A percentile compares a stretch with the other conserved stretches of the same genome.
Conservation (phyloP, 2,113 vertebrate genomes). For the Microtus pennsylvanicus region DNA sequence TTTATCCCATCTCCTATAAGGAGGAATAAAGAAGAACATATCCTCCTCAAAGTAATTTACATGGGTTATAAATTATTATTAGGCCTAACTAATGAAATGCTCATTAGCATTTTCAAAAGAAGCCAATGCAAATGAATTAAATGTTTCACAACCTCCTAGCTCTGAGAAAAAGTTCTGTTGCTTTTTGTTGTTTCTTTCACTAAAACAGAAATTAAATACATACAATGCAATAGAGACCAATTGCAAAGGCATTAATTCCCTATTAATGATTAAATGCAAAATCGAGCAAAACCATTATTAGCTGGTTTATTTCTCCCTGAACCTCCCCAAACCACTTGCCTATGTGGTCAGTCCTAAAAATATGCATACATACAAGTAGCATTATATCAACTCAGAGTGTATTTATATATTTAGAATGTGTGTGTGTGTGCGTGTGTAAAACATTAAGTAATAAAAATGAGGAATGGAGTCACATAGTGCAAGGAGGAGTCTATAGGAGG, state of each 20-base stretch:
- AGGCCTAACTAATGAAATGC: neutral
- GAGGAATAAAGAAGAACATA: neutral
- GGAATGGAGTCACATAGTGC: neutral
- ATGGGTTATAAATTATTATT: constrained; percentile 9
- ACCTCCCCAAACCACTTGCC: neutral
- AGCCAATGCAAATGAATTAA: neutral
- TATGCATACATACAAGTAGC: neutral
- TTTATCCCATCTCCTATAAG: neutral
- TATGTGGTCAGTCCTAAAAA: neutral
- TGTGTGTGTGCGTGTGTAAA: neutral
- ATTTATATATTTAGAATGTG: neutral
- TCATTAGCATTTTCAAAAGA: constrained; percentile 29
- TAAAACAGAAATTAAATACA: constrained; percentile 8
- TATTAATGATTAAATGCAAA: constrained; percentile 50
- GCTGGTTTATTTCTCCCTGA: neutral
- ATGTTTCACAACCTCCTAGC: neutral
- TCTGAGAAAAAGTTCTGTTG: neutral
- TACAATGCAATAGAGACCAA: neutral
- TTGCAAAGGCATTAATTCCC: neutral
- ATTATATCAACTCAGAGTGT: neutral
- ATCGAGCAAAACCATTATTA: neutral
- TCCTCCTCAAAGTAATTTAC: constrained; percentile 24
- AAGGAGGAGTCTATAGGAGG: neutral
- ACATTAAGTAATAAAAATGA: neutral
- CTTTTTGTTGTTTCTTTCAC: neutral